Evolutionary conservation across 2,888 invertebrate species (phyloP), one percentile per base, ranked within the genome.

Genomic region (Hyles lineata): DNA sequence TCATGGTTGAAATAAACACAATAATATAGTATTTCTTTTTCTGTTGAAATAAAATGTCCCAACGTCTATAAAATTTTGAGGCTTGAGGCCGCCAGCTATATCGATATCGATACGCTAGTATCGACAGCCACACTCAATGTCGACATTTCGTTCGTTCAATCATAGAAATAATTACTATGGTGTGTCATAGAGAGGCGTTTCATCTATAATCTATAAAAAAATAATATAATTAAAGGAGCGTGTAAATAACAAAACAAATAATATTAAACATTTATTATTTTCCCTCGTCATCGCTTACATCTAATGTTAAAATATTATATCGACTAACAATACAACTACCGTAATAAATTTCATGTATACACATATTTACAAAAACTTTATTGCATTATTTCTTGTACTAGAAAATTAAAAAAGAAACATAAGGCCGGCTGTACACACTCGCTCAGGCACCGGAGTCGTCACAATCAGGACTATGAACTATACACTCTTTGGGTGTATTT

Each of bases 351-450:
- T 87, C 82, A 83, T 89, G 89, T 93, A 93, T 93, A 92, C 93
- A 93, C 93, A 93, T 93, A 93, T 93, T 93, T 93, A 93, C 93
- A 93, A 92, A 90, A 87, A 85, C 82, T 84, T 81, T 86, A 90
- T 91, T 90, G 85, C 86, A 84, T 87, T 85, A 76, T 75, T 77
- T 79, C 79, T 79, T 82, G 80, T 82, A 79, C 80, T 73, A 73
- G 76, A 72, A 74, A 72, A 76, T 43, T 71, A 71, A 43, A 60
- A 71, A 60, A 70, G 35, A 63, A 63, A n/a, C 35, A 69, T 73
- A 74, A 71, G 70, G 73, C 67, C 74, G 73, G 69, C 76, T 73
- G 71, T 74, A 67, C 50, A 50, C 67, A 67, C n/a, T 55, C n/a
- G 55, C 5, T 11, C 43, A 15, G 43, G 43, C 43, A 15, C n/a